These are phyloP conservation scores for Pardalotus punctatus DNA, from an alignment of 2,113 vertebrate genomes.

Conservation along the genomic window DNA sequence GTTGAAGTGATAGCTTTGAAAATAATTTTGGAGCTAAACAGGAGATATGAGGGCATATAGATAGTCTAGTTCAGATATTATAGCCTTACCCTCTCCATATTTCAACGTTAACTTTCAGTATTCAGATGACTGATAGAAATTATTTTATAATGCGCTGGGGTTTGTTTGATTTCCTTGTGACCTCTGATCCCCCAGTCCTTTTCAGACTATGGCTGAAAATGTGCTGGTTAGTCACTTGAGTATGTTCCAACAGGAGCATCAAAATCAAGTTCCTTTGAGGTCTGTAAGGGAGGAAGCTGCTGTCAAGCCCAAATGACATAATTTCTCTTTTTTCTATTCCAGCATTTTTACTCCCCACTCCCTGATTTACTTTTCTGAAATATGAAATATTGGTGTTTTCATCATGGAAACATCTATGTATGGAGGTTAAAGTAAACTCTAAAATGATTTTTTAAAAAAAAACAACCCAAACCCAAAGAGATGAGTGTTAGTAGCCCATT, in stretches of 20 bases:
- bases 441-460: background rate
- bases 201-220: background rate
- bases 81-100: background rate
- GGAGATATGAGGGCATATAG: background rate
- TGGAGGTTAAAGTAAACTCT: background rate
- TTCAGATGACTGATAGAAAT: background rate
- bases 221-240: background rate
- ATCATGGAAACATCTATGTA: background rate
- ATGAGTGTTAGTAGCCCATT: background rate
- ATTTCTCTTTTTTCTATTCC: background rate
- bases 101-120: background rate
- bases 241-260: background rate
- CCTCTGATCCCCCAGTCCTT: accelerated
- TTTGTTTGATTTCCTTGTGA: background rate
- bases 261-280: background rate
- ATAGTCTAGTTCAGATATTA: background rate
- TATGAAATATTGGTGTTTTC: background rate
- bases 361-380: background rate
- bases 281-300: background rate
- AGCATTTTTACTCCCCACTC: background rate
- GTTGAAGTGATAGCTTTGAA: background rate
- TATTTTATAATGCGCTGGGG: accelerated
- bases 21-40: background rate
- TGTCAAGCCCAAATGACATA: background rate
- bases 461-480: accelerated